Conservation (phyloP, 2,888 invertebrate species). For the Pasiphila rectangulata region DNA sequence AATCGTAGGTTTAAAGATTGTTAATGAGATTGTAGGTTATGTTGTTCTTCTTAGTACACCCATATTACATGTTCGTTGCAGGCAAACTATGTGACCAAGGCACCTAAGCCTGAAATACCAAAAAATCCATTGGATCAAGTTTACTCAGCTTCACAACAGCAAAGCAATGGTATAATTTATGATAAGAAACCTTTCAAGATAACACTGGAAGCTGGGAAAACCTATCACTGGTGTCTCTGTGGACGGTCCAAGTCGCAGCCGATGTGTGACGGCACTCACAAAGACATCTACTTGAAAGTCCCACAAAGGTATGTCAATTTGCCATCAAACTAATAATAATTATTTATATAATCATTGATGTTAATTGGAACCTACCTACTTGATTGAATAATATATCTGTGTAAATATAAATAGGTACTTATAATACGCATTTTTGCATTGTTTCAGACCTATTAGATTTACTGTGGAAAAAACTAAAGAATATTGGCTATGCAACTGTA, state of each 20-base stretch:
- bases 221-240: slow-evolving; percentile 96
- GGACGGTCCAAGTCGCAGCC: slow-evolving; percentile 96
- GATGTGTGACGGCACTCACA: slow-evolving; percentile 96
- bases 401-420: no score
- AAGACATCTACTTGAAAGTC: slow-evolving; percentile 86
- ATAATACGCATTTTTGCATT: no score
- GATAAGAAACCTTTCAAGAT: slow-evolving; percentile 95
- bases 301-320: slow-evolving; percentile 81
- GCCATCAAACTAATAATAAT: no score
- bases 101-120: slow-evolving; percentile 82
- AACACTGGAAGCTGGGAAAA: slow-evolving; percentile 85
- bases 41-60: background rate
- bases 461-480: slow-evolving; percentile 92
- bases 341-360: no score
- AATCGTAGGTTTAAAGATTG: background rate
- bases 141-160: slow-evolving; percentile 83
- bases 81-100: slow-evolving; percentile 62
- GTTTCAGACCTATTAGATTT: slow-evolving; percentile 88
- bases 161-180: slow-evolving; percentile 87
- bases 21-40: background rate
- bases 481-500: slow-evolving; percentile 99
- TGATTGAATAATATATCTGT: no score
- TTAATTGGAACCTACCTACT: no score
- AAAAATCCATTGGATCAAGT: slow-evolving; percentile 82
- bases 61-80: slow-evolving; percentile 30